A percentile compares a stretch with the other conserved stretches of the same genome.
Evolutionary conservation across 1,140 invertebrate genomes (phyloP).

Genomic region (Aphelenchoides besseyi): DNA sequence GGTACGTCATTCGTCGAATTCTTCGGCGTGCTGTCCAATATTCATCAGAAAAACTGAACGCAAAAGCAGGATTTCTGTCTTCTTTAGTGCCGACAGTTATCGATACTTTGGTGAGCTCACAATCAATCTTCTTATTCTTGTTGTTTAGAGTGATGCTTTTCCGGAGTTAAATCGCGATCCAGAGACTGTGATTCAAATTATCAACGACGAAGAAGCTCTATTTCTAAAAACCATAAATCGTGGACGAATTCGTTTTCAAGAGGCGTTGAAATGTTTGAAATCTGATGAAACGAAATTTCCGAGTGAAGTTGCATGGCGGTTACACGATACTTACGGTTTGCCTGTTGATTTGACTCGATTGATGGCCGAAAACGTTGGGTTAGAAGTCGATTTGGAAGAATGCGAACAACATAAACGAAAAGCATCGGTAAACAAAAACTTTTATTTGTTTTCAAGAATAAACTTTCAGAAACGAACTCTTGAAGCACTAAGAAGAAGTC

Average conservation of each 20-base stretch:
- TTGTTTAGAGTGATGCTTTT: constrained; percentile 76
- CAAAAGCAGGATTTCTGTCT: constrained; percentile 88
- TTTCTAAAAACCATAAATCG: constrained; percentile 90
- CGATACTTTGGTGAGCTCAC: constrained; percentile 62
- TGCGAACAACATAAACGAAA: constrained; percentile 71
- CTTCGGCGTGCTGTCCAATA: constrained; percentile 85
- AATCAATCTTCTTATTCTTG: background rate
- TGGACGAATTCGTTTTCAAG: constrained; percentile 81
- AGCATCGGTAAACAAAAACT: constrained; percentile 45
- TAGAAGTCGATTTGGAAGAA: constrained; percentile 77
- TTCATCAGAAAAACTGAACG: constrained; percentile 90
- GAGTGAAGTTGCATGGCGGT: constrained; percentile 89
- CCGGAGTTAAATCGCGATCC: constrained; percentile 90
- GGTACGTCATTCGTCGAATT: constrained; percentile 85
- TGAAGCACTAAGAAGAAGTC: background rate
- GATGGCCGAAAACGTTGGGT: constrained; percentile 91
- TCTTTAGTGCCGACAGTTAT: constrained; percentile 82
- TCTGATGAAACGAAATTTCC: constrained; percentile 65
- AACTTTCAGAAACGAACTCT: background rate
- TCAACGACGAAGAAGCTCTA: constrained; percentile 95
- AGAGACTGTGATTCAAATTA: constrained; percentile 77
- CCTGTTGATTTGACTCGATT: constrained; percentile 92
- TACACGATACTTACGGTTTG: constrained; percentile 98
- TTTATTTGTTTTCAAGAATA: background rate
- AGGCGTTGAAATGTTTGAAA: constrained; percentile 78